A percentile compares a stretch with the other conserved stretches of the same genome.
These are phyloP conservation scores for Biston stratarius DNA, from an alignment of 2,888 invertebrate genomes.

Conservation along the genomic window DNA sequence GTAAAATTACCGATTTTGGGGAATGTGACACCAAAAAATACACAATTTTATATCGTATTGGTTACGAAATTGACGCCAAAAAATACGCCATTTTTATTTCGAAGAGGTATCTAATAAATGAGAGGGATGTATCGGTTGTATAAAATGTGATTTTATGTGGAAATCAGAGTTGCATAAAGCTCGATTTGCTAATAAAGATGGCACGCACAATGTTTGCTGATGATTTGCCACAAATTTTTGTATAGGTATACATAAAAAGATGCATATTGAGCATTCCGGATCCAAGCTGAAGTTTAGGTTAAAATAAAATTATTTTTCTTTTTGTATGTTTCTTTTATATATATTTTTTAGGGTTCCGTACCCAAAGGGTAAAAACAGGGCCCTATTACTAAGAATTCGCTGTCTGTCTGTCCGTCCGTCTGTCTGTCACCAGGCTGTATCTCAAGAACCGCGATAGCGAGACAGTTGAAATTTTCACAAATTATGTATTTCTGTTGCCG, in stretches of 20 bases:
- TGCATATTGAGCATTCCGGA: neutral
- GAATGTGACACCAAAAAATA: conserved; percentile 25
- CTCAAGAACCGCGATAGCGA: too few relatives aligned
- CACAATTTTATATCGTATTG: conserved; percentile 7
- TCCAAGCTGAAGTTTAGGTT: too few relatives aligned
- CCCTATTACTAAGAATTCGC: too few relatives aligned
- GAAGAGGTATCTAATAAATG: conserved; percentile 13
- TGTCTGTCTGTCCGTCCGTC: too few relatives aligned
- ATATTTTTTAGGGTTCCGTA: too few relatives aligned
- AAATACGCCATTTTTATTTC: conserved; percentile 15
- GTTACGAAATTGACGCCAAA: conserved; percentile 8
- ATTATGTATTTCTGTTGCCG: too few relatives aligned
- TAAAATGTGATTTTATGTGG: conserved; percentile 14
- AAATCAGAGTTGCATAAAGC: conserved; percentile 21
- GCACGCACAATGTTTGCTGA: conserved; percentile 7
- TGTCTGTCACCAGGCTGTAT: too few relatives aligned
- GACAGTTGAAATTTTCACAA: too few relatives aligned
- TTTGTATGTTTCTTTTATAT: too few relatives aligned
- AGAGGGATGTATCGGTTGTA: conserved; percentile 3
- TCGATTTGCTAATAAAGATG: conserved; percentile 5
- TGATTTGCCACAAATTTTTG: neutral
- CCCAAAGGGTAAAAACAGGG: too few relatives aligned
- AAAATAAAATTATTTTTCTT: too few relatives aligned
- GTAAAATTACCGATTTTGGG: conserved; percentile 34
- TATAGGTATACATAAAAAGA: neutral